Base-by-base conservation (phyloP, 2,888 invertebrate genomes). In the Dryomyza anilis region DNA sequence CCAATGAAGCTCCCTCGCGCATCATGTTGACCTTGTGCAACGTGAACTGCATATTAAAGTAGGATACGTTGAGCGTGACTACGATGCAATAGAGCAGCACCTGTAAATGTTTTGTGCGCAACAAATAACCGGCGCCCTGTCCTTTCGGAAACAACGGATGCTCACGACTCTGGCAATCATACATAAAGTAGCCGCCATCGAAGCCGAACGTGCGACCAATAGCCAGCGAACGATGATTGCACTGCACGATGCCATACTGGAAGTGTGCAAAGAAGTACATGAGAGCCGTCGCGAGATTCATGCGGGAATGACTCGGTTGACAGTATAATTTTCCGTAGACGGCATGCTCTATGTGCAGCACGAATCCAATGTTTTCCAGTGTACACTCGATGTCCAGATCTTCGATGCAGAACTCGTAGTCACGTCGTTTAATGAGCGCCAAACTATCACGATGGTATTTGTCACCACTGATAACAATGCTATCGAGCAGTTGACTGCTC, bases 251-350 rank as follows among this genome's bases (percentile, higher is more conserved):
- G 6, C 90, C 90, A 39, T 83, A 83, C 5, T 79, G 78, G 67
- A 85, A 79, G 46, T 85, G 85, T 68, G 85, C 85, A 48, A 89
- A 89, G 70, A 89, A 89, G 75, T 86, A 88, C 66, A 80, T 76
- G 33, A 90, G 77, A 0, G 89, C 88, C 71, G 87, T 87, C 68
- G 87, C 87, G 52, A 90, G 81, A 76, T 90, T 90, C 76, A 89
- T 88, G 36, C 85, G 84, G 67, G 87, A 84, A 36, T 62, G 69
- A 1, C 70, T 58, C 58, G 76, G 77, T 14, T 72, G 65, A 1
- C 72, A 69, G 72, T 89, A 90, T 66, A 90, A 85, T 58, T 87
- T 87, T 1, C 89, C 89, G 73, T 86, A 88, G 63, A 88, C 85
- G 1, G 87, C 76, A 23, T 86, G 86, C 46, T 86, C 86, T 70